These are phyloP conservation scores for Semicossyphus pulcher DNA, from an alignment of 2,113 vertebrate species.

Conservation along the genomic window DNA sequence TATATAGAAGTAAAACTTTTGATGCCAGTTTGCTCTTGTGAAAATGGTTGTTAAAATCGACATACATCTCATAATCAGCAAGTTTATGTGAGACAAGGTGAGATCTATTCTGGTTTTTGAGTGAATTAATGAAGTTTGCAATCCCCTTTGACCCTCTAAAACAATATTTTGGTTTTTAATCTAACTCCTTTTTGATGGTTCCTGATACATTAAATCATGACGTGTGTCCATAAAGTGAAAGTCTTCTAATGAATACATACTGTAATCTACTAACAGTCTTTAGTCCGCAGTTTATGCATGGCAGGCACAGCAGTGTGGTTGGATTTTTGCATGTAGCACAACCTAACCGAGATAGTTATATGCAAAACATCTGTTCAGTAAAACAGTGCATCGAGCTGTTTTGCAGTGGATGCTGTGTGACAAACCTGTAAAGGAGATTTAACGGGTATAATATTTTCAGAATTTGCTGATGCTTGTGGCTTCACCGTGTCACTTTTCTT, in stretches of 20 bases:
- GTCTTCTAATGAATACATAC: not conserved
- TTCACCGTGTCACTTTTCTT: slow-evolving; percentile 40
- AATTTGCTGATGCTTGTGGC: slow-evolving; percentile 8
- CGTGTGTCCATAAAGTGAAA: not conserved
- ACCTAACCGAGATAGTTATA: slow-evolving; percentile 58
- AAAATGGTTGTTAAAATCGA: not conserved
- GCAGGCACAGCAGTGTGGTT: slow-evolving; percentile 41
- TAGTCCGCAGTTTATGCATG: slow-evolving; percentile 56
- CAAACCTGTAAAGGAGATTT: slow-evolving; percentile 4
- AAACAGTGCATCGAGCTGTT: slow-evolving; percentile 11
- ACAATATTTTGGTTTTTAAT: not conserved
- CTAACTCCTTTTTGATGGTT: not conserved
- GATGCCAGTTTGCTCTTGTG: slow-evolving; percentile 2
- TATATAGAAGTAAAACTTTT: not conserved
- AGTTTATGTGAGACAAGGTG: slow-evolving; percentile 62
- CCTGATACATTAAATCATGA: not conserved
- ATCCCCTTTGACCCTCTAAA: slow-evolving; percentile 4
- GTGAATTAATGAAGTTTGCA: slow-evolving; percentile 42
- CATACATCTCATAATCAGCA: slow-evolving; percentile 6
- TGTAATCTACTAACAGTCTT: slow-evolving; percentile 38
- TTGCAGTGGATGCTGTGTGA: slow-evolving; percentile 9
- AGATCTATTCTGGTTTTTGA: slow-evolving; percentile 49
- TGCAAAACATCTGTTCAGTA: slow-evolving; percentile 62
- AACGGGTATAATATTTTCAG: too few species aligned
- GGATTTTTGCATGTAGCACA: slow-evolving; percentile 74